Percentiles rank a stretch among this genome's conserved stretches.
Evolutionary conservation across 2,113 vertebrate genomes (phyloP).

Genomic region (Ramphastos sulfuratus): DNA sequence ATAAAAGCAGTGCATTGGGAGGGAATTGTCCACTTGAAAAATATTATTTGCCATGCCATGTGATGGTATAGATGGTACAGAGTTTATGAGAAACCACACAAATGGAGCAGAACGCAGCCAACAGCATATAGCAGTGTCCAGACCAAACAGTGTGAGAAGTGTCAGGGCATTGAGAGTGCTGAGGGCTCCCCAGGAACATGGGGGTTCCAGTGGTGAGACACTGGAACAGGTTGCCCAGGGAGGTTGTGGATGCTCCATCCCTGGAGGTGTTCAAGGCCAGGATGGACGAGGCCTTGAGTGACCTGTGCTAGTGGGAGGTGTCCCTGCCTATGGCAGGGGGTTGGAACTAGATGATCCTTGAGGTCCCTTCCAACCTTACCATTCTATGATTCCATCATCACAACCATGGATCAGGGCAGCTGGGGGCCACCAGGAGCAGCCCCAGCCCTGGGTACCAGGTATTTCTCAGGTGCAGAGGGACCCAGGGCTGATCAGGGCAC

Average conservation of each 20-base stretch:
- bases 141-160: background rate
- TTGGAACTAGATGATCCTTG: too few relatives aligned
- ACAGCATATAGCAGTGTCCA: background rate
- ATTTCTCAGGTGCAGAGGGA: rapidly evolving
- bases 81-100: background rate
- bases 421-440: background rate
- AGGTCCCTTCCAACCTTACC: too few relatives aligned
- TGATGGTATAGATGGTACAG: background rate
- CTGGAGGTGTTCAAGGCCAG: too few relatives aligned
- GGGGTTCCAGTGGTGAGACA: too few relatives aligned
- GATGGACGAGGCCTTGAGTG: too few relatives aligned
- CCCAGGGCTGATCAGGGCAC: background rate
- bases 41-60: background rate
- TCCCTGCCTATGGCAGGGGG: too few relatives aligned
- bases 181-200: background rate
- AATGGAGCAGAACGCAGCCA: background rate
- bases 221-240: too few relatives aligned
- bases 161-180: background rate
- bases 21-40: background rate
- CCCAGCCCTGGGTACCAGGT: background rate
- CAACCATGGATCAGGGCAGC: background rate
- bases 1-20: background rate
- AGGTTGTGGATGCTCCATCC: too few relatives aligned
- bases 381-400: background rate
- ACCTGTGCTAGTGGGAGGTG: too few relatives aligned